phyloP scores from a whole-genome alignment of 2,797 vertebrate species.

The Macrochelys suwanniensis region DNA sequence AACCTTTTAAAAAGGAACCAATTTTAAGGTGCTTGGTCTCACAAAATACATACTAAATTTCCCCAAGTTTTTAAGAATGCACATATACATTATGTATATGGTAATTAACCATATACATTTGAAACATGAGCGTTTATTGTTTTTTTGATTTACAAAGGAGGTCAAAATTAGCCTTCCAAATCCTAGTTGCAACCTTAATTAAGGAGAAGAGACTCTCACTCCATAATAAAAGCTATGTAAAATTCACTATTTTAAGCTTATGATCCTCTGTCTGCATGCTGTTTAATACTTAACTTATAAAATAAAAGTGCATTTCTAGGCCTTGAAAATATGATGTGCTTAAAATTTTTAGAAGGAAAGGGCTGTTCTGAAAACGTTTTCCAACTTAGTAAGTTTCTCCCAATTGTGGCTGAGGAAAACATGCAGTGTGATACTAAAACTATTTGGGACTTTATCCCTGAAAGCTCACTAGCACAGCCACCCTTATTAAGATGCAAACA shows the following conservation, averaged over 20 bases:
- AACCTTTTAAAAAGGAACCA: constrained; percentile 3
- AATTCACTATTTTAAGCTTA: not conserved
- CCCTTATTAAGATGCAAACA: constrained; percentile 74
- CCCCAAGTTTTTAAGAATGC: constrained; percentile 36
- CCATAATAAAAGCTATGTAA: constrained; percentile 28
- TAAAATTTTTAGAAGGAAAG: constrained; percentile 10
- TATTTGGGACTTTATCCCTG: constrained; percentile 74
- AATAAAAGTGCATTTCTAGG: constrained; percentile 41
- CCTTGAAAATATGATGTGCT: constrained; percentile 22
- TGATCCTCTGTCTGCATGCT: not conserved
- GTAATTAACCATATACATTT: constrained; percentile 20
- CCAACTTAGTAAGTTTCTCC: constrained; percentile 44
- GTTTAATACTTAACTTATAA: constrained; percentile 32
- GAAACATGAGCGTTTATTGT: constrained; percentile 5
- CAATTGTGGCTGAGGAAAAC: constrained; percentile 52
- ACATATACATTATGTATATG: not conserved
- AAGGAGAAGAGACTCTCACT: constrained; percentile 8
- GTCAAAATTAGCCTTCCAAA: constrained; percentile 17
- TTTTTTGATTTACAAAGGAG: constrained; percentile 27
- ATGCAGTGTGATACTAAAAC: constrained; percentile 44
- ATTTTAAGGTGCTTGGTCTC: constrained; percentile 1
- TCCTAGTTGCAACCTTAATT: constrained; percentile 16
- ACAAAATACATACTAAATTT: constrained; percentile 28
- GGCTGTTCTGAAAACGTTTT: constrained; percentile 44
- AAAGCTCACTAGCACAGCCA: constrained; percentile 68